Percentiles rank a stretch among this genome's conserved stretches.
These are phyloP conservation scores for Cheilosia vulpina DNA, from an alignment of 2,888 invertebrate genomes.

Conservation along the genomic window DNA sequence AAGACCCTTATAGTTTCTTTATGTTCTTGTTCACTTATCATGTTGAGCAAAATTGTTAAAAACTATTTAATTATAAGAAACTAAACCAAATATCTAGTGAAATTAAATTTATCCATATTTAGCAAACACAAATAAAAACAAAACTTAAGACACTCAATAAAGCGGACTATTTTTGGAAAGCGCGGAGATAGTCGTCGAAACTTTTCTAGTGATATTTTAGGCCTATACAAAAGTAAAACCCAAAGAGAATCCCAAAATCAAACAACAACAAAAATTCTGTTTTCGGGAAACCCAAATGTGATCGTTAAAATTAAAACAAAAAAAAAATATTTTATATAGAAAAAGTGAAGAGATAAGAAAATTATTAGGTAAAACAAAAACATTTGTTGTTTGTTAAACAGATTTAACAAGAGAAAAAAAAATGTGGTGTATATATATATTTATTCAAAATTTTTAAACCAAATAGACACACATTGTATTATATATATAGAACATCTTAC, in stretches of 20 bases:
- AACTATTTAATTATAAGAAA: constrained; percentile 58
- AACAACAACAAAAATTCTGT: constrained; percentile 41
- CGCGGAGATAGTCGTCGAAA: constrained; percentile 51
- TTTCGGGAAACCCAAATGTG: constrained; percentile 69
- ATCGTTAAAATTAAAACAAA: constrained; percentile 53
- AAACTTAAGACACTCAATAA: constrained; percentile 23
- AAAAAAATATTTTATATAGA: constrained; percentile 64
- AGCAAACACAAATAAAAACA: constrained; percentile 28
- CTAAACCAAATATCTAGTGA: constrained; percentile 51
- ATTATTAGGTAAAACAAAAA: constrained; percentile 52
- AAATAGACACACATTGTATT: constrained; percentile 45
- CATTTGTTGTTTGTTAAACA: constrained; percentile 31
- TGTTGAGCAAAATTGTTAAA: constrained; percentile 64
- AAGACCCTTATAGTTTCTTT: constrained; percentile 46
- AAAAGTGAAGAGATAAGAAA: constrained; percentile 49
- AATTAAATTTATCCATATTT: constrained; percentile 51
- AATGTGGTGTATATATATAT: constrained; percentile 64
- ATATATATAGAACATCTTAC: constrained; percentile 34
- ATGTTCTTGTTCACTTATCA: constrained; percentile 48
- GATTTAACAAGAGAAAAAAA: constrained; percentile 3
- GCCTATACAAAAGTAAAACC: constrained; percentile 57
- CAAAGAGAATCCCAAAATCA: constrained; percentile 23
- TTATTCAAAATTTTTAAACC: constrained; percentile 46
- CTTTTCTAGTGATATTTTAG: constrained; percentile 72
- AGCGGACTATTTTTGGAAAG: constrained; percentile 55